Conservation (phyloP, 2,888 invertebrate species). For the Drosophila villosipedis region DNA sequence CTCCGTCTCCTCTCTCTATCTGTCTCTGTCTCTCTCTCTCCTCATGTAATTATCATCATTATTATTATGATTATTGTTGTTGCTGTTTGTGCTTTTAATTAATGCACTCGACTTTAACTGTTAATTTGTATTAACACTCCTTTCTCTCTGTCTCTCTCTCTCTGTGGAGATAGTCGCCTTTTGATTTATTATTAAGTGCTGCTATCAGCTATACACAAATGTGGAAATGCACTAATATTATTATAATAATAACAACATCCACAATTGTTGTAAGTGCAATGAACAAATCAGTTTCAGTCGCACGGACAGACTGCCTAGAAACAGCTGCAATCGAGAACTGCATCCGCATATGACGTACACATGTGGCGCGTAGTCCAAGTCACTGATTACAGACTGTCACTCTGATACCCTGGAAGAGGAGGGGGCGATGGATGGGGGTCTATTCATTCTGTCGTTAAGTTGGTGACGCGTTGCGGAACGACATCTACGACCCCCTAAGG, state of each 20-base stretch:
- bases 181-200: slow-evolving; percentile 47
- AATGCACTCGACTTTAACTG: slow-evolving; percentile 42
- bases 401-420: not conserved
- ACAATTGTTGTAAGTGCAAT: slow-evolving; percentile 47
- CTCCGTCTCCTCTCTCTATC: no score
- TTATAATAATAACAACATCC: slow-evolving; percentile 27
- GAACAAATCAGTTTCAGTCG: slow-evolving; percentile 38
- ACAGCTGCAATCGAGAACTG: slow-evolving; percentile 44
- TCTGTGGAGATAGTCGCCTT: slow-evolving; percentile 41
- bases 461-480: not conserved
- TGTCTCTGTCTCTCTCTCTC: not conserved
- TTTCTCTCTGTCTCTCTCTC: not conserved
- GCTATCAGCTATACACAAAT: slow-evolving; percentile 56
- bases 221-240: slow-evolving; percentile 49
- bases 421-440: not conserved
- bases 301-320: slow-evolving; percentile 37
- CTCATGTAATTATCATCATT: slow-evolving; percentile 35
- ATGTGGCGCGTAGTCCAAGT: not conserved
- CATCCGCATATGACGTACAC: slow-evolving; percentile 56
- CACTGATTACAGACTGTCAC: slow-evolving; percentile 18
- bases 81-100: slow-evolving; percentile 23
- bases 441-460: not conserved
- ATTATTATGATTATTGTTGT: slow-evolving; percentile 25
- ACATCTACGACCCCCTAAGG: not conserved
- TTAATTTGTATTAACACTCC: slow-evolving; percentile 40